Conservation (phyloP, 2,888 invertebrate genomes). For the Eudemis profundana region DNA sequence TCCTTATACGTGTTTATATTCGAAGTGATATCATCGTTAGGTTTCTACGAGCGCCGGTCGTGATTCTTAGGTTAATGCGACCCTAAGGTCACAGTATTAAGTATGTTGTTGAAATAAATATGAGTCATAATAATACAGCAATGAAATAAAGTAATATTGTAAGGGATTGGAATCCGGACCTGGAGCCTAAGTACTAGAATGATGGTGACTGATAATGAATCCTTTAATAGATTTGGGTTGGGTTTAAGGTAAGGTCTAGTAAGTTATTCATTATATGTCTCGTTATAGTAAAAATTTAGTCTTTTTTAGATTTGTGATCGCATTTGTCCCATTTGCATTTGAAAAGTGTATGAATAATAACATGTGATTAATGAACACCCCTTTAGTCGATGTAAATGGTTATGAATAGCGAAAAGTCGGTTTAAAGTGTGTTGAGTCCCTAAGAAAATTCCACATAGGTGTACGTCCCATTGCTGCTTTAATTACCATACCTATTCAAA, state of each 20-base stretch:
- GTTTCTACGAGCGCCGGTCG: conserved; percentile 23
- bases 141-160: conserved; percentile 9
- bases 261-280: too few species aligned
- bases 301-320: too few species aligned
- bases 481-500: conserved; percentile 17
- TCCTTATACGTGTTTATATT: conserved; percentile 11
- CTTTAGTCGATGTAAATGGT: too few species aligned
- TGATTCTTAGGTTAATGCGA: conserved; percentile 26
- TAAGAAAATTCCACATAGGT: background rate
- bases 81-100: conserved; percentile 15
- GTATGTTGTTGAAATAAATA: conserved; percentile 8
- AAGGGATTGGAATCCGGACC: background rate
- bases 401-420: too few species aligned
- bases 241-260: too few species aligned
- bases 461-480: background rate
- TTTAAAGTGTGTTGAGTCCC: background rate
- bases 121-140: conserved; percentile 14
- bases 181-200: too few species aligned
- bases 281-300: too few species aligned
- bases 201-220: too few species aligned
- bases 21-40: conserved; percentile 29
- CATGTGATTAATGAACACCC: too few species aligned
- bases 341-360: too few species aligned
- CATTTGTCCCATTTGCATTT: too few species aligned
- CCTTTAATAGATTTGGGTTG: too few species aligned